Percentiles rank a stretch among this genome's conserved stretches.
Conservation (phyloP, 2,797 vertebrate genomes). For the Cirrhinus mrigala region DNA sequence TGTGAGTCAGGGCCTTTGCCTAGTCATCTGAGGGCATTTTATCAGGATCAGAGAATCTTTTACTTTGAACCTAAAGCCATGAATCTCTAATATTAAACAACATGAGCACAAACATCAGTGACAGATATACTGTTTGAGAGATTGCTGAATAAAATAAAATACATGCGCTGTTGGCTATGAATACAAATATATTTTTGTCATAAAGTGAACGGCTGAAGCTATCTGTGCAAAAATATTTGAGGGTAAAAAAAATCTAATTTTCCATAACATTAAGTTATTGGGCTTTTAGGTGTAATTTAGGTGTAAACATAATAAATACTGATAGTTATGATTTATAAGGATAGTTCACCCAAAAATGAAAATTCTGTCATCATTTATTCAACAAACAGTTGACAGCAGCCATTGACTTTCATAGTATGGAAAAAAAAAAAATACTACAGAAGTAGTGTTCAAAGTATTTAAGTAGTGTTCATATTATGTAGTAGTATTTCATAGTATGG, state of each 20-base stretch:
- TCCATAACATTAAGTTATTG: neutral
- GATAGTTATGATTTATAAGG: neutral
- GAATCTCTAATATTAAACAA: neutral
- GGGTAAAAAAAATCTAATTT: neutral
- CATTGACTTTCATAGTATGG: neutral
- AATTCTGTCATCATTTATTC: neutral
- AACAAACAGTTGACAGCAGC: neutral
- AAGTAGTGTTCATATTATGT: too few relatives aligned
- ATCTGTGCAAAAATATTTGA: neutral
- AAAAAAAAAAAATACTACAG: too few relatives aligned
- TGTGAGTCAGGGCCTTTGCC: neutral
- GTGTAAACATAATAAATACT: neutral
- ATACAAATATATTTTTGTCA: neutral
- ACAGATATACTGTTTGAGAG: neutral
- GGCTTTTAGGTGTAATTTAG: neutral
- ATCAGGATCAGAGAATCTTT: neutral
- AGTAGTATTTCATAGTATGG: too few relatives aligned
- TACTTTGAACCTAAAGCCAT: neutral
- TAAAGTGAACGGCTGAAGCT: neutral
- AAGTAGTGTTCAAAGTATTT: too few relatives aligned
- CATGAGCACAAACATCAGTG: neutral
- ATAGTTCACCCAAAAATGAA: neutral
- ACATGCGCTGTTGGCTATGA: neutral
- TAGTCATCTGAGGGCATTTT: neutral
- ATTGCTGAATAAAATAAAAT: slow-evolving; percentile 3